These are phyloP conservation scores for Vannuccia rotundouncinata DNA, from an alignment of 2,888 invertebrate genomes.

Conservation along the genomic window DNA sequence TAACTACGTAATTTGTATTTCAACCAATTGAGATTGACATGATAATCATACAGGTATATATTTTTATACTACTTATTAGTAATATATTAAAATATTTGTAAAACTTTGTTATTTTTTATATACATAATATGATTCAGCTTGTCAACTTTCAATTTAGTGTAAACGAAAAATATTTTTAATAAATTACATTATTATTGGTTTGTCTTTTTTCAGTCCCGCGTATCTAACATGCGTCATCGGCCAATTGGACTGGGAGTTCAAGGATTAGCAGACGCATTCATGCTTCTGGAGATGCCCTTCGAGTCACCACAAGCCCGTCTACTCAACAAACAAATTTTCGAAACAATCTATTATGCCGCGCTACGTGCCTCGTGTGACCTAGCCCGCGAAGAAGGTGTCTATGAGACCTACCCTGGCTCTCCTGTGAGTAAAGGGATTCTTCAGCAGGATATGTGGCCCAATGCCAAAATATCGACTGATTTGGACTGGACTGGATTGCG, in stretches of 20 bases:
- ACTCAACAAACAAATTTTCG: conserved; percentile 89
- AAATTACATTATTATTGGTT: neutral
- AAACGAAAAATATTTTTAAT: neutral
- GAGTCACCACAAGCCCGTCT: conserved; percentile 76
- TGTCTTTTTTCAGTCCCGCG: conserved; percentile 56
- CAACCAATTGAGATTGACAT: no score
- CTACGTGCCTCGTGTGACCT: conserved; percentile 89
- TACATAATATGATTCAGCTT: no score
- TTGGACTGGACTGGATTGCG: conserved; percentile 78
- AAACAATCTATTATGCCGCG: conserved; percentile 93
- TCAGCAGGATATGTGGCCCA: conserved; percentile 96
- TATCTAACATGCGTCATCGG: conserved; percentile 72
- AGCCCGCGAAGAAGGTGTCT: conserved; percentile 74
- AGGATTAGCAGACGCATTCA: conserved; percentile 91
- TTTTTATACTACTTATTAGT: neutral
- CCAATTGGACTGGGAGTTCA: conserved; percentile 83
- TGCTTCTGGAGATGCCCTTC: conserved; percentile 77
- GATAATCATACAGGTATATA: neutral
- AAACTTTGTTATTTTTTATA: no score
- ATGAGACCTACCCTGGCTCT: conserved; percentile 81
- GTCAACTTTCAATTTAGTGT: no score
- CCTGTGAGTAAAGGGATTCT: conserved; percentile 90
- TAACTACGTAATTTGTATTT: no score
- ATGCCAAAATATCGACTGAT: conserved; percentile 61
- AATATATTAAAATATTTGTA: no score